A percentile compares a stretch with the other conserved stretches of the same genome.
phyloP scores from a whole-genome alignment of 2,888 invertebrate genomes.

The Gerris lacustris region DNA sequence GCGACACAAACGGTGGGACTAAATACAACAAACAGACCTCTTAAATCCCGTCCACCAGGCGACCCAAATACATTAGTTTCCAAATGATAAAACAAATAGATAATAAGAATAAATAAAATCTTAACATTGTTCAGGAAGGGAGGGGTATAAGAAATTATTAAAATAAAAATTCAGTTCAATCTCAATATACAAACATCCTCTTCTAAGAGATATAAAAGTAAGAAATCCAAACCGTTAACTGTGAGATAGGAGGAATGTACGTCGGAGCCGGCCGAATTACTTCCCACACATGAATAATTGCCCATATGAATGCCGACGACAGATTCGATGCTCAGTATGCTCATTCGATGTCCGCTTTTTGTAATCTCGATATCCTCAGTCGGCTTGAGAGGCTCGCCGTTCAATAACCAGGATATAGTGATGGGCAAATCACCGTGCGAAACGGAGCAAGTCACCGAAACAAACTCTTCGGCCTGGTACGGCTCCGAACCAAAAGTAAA shows the following conservation, averaged over 20 bases:
- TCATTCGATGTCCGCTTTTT: constrained; percentile 49
- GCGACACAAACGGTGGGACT: constrained; percentile 29
- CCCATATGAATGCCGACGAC: constrained; percentile 62
- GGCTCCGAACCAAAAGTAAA: constrained; percentile 31
- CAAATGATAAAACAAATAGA: not conserved
- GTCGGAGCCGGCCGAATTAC: constrained; percentile 54
- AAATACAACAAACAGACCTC: constrained; percentile 14
- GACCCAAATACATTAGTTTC: no score
- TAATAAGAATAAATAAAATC: not conserved
- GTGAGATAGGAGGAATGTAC: constrained; percentile 52
- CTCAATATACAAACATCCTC: no score
- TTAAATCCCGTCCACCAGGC: not conserved
- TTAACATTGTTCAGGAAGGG: not conserved
- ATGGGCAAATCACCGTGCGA: constrained; percentile 50
- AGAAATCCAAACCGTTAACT: constrained; percentile 50
- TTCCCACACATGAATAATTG: constrained; percentile 59
- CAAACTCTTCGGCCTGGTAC: constrained; percentile 33
- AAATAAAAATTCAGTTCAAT: no score
- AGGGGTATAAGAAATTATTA: not conserved
- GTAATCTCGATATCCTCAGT: constrained; percentile 45
- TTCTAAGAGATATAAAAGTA: no score
- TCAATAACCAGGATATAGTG: constrained; percentile 53
- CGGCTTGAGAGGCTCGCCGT: constrained; percentile 38
- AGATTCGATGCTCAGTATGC: constrained; percentile 51
- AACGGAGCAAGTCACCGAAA: constrained; percentile 42